Evolutionary conservation across 2,113 vertebrate genomes (phyloP).

Genomic region (Ageneiosus marmoratus): DNA sequence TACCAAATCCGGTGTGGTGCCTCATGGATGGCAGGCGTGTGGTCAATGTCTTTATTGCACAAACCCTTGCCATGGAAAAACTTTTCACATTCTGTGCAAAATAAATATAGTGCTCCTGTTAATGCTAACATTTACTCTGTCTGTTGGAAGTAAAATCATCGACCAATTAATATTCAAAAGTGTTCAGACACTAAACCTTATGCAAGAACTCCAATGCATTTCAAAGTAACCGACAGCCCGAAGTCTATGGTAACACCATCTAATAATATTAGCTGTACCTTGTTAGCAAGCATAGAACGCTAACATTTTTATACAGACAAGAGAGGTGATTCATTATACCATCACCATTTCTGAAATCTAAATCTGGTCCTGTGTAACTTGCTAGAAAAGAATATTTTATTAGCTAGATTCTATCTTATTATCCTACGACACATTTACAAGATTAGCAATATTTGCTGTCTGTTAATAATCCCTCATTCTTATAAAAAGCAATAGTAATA

Average conservation of each 20-base stretch:
- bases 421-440: background rate
- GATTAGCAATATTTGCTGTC: background rate
- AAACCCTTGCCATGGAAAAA: background rate
- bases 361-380: background rate
- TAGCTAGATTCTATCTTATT: background rate
- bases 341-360: background rate
- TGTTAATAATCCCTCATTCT: background rate
- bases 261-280: background rate
- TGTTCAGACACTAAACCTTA: background rate
- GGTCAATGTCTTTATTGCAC: background rate
- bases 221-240: too few species aligned
- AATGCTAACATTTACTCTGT: background rate
- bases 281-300: background rate
- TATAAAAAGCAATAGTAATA: background rate
- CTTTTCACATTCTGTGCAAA: background rate
- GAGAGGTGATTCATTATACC: too few species aligned
- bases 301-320: background rate
- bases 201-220: background rate
- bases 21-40: background rate
- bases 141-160: background rate
- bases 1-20: background rate
- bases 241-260: too few species aligned
- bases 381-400: background rate
- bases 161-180: background rate
- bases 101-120: background rate